phyloP scores from a whole-genome alignment of 1,140 invertebrate genomes.

The Andricus grossulariae region DNA sequence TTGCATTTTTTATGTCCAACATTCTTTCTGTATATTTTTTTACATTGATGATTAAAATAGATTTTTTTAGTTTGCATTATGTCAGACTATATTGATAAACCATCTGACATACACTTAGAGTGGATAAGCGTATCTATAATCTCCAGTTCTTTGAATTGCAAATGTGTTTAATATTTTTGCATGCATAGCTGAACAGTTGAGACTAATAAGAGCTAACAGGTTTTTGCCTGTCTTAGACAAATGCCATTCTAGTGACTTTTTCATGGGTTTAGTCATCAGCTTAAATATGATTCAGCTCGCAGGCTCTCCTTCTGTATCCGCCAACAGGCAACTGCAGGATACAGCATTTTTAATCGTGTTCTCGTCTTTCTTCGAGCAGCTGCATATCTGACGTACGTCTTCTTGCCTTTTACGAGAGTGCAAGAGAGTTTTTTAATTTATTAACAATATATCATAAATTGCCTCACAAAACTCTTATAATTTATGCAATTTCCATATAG shows the following conservation, averaged over 20 bases:
- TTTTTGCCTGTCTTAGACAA: slow-evolving; percentile 6
- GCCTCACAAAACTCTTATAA: no score
- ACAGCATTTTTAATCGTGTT: slow-evolving; percentile 29
- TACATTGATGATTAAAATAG: no score
- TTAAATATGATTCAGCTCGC: slow-evolving; percentile 20
- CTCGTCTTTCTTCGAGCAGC: slow-evolving; percentile 26
- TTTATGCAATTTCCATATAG: no score
- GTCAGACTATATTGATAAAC: neutral
- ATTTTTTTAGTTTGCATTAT: neutral
- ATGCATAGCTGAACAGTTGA: neutral
- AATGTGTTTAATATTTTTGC: slow-evolving; percentile 14
- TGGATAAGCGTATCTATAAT: neutral
- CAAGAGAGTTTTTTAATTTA: slow-evolving; percentile 3
- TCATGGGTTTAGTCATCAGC: slow-evolving; percentile 19
- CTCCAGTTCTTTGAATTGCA: neutral
- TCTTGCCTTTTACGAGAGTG: neutral
- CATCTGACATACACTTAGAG: neutral
- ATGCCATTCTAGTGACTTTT: slow-evolving; percentile 22
- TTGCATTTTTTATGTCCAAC: no score
- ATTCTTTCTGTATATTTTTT: no score
- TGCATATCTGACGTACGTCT: slow-evolving; percentile 9
- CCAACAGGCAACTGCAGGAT: slow-evolving; percentile 30
- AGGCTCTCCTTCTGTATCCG: slow-evolving; percentile 6
- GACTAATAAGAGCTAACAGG: neutral
- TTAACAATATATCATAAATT: neutral